Conservation (phyloP, 92 coral and sea anemone genomes). For the Diadumene lineata region DNA sequence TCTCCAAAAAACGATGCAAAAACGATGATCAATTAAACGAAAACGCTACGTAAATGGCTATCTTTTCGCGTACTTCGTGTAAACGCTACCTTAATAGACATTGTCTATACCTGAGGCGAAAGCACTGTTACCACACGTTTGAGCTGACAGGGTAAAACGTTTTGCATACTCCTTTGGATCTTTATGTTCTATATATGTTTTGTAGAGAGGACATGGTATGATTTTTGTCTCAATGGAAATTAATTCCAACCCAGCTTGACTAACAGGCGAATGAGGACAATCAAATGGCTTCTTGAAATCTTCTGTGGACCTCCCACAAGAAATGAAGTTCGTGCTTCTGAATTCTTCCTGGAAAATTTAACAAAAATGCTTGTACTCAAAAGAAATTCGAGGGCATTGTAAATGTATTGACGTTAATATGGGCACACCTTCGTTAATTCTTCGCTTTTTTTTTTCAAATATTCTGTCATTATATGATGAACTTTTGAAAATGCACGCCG, state of each 20-base stretch:
- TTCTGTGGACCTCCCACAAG: neutral
- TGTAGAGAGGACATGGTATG: constrained; percentile 10
- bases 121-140: constrained; percentile 15
- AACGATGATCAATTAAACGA: too few species aligned
- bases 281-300: constrained; percentile 29
- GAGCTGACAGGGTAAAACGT: neutral
- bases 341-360: constrained; percentile 11
- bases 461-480: too few species aligned
- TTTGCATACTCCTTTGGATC: constrained; percentile 16
- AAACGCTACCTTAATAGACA: too few species aligned
- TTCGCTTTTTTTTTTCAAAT: too few species aligned
- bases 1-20: too few species aligned
- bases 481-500: too few species aligned
- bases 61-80: too few species aligned
- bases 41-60: too few species aligned
- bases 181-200: neutral
- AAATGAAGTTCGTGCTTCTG: constrained; percentile 4
- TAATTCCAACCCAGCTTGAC: constrained; percentile 17
- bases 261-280: constrained; percentile 22
- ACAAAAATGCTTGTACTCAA: neutral
- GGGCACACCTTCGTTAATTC: too few species aligned
- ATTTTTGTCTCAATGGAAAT: constrained; percentile 14
- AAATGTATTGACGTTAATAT: too few species aligned
- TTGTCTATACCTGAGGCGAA: constrained; percentile 17
- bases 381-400: neutral